These are phyloP conservation scores for Microcebus tavaratra DNA, from an alignment of 2,113 vertebrate genomes.

Conservation along the genomic window DNA sequence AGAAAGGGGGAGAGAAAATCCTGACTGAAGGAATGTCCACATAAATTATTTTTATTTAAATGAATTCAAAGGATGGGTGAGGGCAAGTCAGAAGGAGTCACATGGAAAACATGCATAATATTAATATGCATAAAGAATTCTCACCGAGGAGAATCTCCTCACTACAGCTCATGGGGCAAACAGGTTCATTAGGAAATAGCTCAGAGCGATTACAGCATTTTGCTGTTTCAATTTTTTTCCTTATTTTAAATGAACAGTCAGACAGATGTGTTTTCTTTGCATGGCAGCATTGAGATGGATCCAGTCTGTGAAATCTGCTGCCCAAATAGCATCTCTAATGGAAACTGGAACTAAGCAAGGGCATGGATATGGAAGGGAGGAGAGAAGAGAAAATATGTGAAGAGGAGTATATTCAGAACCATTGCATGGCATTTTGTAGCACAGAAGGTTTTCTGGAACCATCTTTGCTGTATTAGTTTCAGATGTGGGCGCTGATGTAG, in stretches of 20 bases:
- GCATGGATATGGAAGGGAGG: constrained; percentile 65
- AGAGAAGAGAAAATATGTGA: constrained; percentile 46
- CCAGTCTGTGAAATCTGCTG: constrained; percentile 66
- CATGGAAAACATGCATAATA: constrained; percentile 91
- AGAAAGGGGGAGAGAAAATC: constrained; percentile 78
- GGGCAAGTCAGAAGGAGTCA: constrained; percentile 86
- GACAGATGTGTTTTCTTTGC: constrained; percentile 69
- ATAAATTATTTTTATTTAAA: constrained; percentile 90
- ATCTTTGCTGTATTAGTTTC: constrained; percentile 39
- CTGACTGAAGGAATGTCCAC: constrained; percentile 88
- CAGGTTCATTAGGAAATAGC: constrained; percentile 82
- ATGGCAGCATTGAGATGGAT: constrained; percentile 68
- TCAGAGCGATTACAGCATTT: constrained; percentile 73
- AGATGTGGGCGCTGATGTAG: background rate
- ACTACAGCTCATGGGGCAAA: constrained; percentile 80
- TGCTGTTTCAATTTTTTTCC: constrained; percentile 73
- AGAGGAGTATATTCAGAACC: constrained; percentile 57
- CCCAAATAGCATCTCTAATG: constrained; percentile 71
- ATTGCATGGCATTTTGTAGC: constrained; percentile 44
- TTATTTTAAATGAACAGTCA: constrained; percentile 70
- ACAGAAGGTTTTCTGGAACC: constrained; percentile 62
- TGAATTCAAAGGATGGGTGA: constrained; percentile 83
- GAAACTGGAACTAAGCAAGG: constrained; percentile 73
- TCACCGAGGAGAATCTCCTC: constrained; percentile 80
- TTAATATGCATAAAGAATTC: constrained; percentile 90